phyloP scores from a whole-genome alignment of 1,140 invertebrate genomes.

The Spodoptera litura region DNA sequence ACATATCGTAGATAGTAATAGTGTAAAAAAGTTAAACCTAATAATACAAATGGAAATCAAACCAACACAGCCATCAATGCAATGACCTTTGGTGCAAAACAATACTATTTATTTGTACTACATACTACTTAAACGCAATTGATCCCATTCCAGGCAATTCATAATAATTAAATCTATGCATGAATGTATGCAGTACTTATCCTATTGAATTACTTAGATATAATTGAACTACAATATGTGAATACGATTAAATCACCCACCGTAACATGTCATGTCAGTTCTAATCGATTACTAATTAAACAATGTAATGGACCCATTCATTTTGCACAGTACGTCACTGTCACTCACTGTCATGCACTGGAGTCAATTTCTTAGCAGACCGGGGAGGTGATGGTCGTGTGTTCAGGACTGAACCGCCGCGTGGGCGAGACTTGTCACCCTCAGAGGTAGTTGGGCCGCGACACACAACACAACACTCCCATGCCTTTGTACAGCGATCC shows the following conservation, averaged over 20 bases:
- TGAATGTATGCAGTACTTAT: constrained; percentile 49
- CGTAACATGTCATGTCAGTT: constrained; percentile 34
- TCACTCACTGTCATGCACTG: constrained; percentile 40
- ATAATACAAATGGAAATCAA: constrained; percentile 29
- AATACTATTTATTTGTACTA: constrained; percentile 51
- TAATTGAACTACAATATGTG: constrained; percentile 57
- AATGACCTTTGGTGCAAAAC: constrained; percentile 54
- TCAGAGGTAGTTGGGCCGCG: constrained; percentile 89
- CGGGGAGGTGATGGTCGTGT: constrained; percentile 33
- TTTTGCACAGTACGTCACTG: constrained; percentile 58
- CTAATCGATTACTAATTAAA: constrained; percentile 57
- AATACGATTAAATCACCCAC: constrained; percentile 45
- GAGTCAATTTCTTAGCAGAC: constrained; percentile 13
- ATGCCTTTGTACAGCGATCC: constrained; percentile 89
- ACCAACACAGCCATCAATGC: constrained; percentile 38
- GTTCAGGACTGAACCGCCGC: constrained; percentile 57
- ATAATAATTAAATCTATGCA: constrained; percentile 62
- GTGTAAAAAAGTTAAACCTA: constrained; percentile 36
- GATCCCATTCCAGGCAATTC: constrained; percentile 83
- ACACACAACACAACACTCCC: constrained; percentile 89
- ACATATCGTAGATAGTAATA: constrained; percentile 3
- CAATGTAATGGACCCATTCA: constrained; percentile 82
- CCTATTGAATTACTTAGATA: constrained; percentile 37
- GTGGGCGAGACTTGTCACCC: constrained; percentile 77
- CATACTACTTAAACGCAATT: constrained; percentile 82